A percentile compares a stretch with the other conserved stretches of the same genome.
These are phyloP conservation scores for Periphyllus acericola DNA, from an alignment of 2,888 invertebrate species.

Conservation along the genomic window DNA sequence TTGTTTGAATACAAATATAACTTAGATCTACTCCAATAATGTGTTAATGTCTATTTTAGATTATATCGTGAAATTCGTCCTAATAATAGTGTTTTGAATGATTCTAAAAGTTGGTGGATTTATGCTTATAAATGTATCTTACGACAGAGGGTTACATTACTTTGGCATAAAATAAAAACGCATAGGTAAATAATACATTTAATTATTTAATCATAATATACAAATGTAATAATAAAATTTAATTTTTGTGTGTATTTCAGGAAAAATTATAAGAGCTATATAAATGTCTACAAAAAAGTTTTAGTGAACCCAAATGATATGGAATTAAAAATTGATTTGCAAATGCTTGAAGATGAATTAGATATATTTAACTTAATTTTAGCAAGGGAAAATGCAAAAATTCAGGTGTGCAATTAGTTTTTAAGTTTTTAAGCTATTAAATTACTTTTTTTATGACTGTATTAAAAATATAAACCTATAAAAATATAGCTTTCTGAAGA, in stretches of 20 bases:
- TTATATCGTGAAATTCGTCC: conserved; percentile 76
- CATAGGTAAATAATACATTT: conserved; percentile 38
- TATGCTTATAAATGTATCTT: conserved; percentile 79
- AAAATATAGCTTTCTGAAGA: conserved; percentile 66
- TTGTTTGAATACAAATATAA: too few species aligned
- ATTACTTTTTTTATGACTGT: conserved; percentile 1
- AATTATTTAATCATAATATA: neutral
- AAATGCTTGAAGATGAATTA: conserved; percentile 79
- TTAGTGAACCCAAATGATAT: conserved; percentile 78
- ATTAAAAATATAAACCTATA: neutral
- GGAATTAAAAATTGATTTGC: conserved; percentile 78
- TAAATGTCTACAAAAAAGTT: conserved; percentile 77
- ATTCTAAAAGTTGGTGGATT: conserved; percentile 78
- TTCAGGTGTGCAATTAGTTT: conserved; percentile 71
- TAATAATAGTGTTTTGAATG: conserved; percentile 71
- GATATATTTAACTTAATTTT: conserved; percentile 80
- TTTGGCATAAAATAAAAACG: conserved; percentile 39
- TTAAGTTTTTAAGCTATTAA: neutral
- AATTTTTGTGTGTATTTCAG: conserved; percentile 65
- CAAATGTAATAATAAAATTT: neutral
- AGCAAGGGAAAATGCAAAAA: conserved; percentile 82
- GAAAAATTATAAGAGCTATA: conserved; percentile 76
- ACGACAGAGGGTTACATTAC: conserved; percentile 72
- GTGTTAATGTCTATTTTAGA: conserved; percentile 66
- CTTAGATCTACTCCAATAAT: too few species aligned